Percentiles rank a stretch among this genome's conserved stretches.
These are phyloP conservation scores for Alentia gelatinosa DNA, from an alignment of 2,888 invertebrate species.

Conservation along the genomic window DNA sequence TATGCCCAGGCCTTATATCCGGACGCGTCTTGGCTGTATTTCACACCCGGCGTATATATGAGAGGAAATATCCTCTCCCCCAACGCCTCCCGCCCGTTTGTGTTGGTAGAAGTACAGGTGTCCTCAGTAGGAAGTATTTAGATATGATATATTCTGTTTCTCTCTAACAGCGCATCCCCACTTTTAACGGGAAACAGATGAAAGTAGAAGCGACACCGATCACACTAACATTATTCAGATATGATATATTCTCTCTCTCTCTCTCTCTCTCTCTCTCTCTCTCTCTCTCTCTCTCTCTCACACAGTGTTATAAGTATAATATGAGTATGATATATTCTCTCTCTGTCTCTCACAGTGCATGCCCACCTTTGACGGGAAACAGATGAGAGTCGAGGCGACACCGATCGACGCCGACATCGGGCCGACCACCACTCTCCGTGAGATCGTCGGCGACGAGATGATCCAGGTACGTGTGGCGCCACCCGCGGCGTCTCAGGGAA, in stretches of 20 bases:
- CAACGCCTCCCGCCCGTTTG: too few species aligned
- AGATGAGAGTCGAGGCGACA: constrained; percentile 8
- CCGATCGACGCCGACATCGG: constrained; percentile 29
- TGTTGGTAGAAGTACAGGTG: too few species aligned
- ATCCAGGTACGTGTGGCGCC: background rate
- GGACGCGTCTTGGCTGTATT: too few species aligned
- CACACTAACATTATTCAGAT: too few species aligned
- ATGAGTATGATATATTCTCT: too few species aligned
- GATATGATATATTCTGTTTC: background rate
- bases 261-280: too few species aligned
- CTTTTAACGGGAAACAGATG: background rate
- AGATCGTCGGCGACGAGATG: background rate
- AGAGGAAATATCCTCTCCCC: too few species aligned
- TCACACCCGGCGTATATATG: too few species aligned
- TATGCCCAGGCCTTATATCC: too few species aligned
- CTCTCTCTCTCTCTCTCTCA: too few species aligned
- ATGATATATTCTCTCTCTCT: too few species aligned
- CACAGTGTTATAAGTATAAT: too few species aligned
- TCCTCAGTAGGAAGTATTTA: background rate
- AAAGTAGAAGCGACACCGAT: constrained; percentile 24
- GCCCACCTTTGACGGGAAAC: constrained; percentile 29
- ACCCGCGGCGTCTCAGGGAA: background rate
- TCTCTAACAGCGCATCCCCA: constrained; percentile 36
- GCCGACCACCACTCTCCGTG: constrained; percentile 3
- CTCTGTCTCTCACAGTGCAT: constrained; percentile 35